Evolutionary conservation across 1,140 invertebrate species (phyloP), one percentile per base, ranked within the genome.

Genomic region (Macrocentrus cingulum): DNA sequence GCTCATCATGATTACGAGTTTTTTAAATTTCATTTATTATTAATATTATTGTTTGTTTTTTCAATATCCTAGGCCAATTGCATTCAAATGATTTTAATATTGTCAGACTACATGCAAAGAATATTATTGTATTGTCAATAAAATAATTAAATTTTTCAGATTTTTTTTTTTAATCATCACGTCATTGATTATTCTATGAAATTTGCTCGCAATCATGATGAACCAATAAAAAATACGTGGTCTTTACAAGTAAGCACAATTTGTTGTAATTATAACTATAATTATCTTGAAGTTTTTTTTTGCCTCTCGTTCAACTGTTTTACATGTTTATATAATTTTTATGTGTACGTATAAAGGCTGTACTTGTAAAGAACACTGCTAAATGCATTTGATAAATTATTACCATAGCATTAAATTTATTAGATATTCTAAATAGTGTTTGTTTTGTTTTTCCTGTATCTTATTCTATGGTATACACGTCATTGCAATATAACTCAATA

Each of bases 341-440:
- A 45, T 19, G 32, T 23, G 4, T 34, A 23, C 22, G 13, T 13
- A 13, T 29, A 5, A 16, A 16, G 22, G 1, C 50, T 50, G 60
- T 66, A 63, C 61, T 69, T 64, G 66, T 63, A 69, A 74, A 67
- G 67, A 67, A 68, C 64, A 67, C 42, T 56, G 9, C 52, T 60
- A 60, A 51, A 68, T 66, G 56, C 58, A 68, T 70, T 67, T 67
- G 55, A 71, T 70, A 74, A 76, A 70, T 66, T 66, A 68, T 72
- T 70, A 69, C 63, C 58, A 60, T 69, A 71, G 61, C 53, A 61
- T 67, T 74, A 70, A 75, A 75, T 76, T 69, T 59, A 61, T 75
- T 78, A 76, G 63, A 72, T n/a, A n/a, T 71, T 65, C 70, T 76
- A 77, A 61, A 70, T 70, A 76, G 66, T 74, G 69, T 22, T 74